Conservation (phyloP, 2,888 invertebrate species). For the Trypoxylon attenuatum region DNA sequence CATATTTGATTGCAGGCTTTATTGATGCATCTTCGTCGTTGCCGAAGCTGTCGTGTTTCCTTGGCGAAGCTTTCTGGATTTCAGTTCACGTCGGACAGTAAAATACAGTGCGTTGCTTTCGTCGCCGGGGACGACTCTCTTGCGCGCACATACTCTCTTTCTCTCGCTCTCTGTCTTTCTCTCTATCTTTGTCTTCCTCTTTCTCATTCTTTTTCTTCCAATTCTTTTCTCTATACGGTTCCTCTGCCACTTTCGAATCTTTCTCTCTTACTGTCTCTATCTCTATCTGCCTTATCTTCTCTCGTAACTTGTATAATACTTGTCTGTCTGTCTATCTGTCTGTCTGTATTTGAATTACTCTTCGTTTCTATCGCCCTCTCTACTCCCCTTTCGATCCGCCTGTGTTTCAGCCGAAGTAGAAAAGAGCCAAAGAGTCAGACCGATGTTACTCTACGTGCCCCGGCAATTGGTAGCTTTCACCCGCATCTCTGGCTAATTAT, state of each 20-base stretch:
- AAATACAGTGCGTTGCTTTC: constrained; percentile 52
- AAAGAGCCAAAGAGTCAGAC: constrained; percentile 36
- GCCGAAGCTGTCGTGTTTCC: constrained; percentile 55
- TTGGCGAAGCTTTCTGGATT: constrained; percentile 56
- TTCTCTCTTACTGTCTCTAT: constrained; percentile 2
- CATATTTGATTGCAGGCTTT: constrained; percentile 53
- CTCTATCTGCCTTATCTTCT: constrained; percentile 6
- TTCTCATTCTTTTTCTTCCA: constrained; percentile 27
- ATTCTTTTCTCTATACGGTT: constrained; percentile 9
- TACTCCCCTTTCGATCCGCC: constrained; percentile 16
- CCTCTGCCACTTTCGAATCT: constrained; percentile 4
- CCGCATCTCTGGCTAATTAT: constrained; percentile 41
- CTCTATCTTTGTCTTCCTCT: constrained; percentile 7
- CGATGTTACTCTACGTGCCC: constrained; percentile 16
- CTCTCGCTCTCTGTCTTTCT: constrained; percentile 17
- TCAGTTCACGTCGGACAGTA: constrained; percentile 43
- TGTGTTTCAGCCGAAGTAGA: constrained; percentile 40
- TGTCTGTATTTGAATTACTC: constrained; percentile 13
- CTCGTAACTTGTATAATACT: constrained; percentile 17
- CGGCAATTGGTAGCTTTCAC: constrained; percentile 43
- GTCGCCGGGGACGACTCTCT: constrained; percentile 49
- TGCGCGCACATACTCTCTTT: constrained; percentile 30
- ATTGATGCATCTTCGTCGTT: constrained; percentile 56
- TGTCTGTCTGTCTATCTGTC: no score
- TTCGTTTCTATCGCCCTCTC: constrained; percentile 13